phyloP scores from a whole-genome alignment of 1,140 invertebrate genomes.

The Rhopalosiphum padi region DNA sequence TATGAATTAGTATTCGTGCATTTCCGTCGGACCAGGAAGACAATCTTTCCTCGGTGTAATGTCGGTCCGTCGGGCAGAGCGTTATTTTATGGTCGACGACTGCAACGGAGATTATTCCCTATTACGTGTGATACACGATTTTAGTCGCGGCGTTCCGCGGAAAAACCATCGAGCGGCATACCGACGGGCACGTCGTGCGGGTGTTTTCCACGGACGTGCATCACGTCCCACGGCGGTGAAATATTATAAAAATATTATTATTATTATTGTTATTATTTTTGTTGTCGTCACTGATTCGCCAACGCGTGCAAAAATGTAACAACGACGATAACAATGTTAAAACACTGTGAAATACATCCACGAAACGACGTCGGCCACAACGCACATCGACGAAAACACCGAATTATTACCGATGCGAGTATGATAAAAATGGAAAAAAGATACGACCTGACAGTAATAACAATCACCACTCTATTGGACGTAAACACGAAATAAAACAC shows the following conservation, averaged over 20 bases:
- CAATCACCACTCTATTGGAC: no score
- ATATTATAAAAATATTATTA: neutral
- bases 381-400: neutral
- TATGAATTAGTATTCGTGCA: neutral
- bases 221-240: neutral
- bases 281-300: neutral
- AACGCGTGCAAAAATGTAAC: neutral
- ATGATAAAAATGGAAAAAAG: neutral
- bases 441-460: neutral
- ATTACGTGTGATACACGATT: neutral
- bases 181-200: neutral
- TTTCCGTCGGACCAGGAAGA: neutral
- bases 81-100: neutral
- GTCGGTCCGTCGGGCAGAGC: neutral
- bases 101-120: neutral
- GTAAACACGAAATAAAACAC: neutral
- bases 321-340: neutral
- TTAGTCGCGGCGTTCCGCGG: neutral
- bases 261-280: neutral
- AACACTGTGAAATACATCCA: neutral
- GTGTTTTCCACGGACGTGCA: constrained; percentile 7
- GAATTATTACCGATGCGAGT: neutral
- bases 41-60: neutral
- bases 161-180: neutral
- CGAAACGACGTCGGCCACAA: neutral